These are phyloP conservation scores for Haliclystus octoradiatus DNA, from an alignment of 30 jellyfish, hydroid and myxozoan genomes.

Conservation along the genomic window DNA sequence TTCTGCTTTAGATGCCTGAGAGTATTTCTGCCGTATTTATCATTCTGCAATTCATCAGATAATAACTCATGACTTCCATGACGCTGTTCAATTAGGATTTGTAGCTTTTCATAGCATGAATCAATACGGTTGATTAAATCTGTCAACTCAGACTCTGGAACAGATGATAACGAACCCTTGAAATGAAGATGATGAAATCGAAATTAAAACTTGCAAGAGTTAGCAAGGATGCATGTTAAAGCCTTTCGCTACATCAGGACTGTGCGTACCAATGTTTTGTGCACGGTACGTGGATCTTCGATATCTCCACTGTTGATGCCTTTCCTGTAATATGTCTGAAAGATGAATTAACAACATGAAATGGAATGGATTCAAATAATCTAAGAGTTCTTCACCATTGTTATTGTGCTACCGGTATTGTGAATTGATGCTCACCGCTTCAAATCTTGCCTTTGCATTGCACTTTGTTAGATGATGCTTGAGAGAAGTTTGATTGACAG, in stretches of 20 bases:
- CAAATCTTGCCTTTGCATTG: slow-evolving; percentile 47
- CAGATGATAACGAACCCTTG: too few species aligned
- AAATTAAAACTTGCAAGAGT: too few species aligned
- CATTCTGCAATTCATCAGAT: slow-evolving; percentile 31
- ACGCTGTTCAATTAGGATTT: slow-evolving; percentile 7
- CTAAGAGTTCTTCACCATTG: too few species aligned
- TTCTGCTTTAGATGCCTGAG: slow-evolving; percentile 66
- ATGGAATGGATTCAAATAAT: too few species aligned
- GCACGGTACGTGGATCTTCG: background rate
- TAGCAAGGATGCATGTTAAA: slow-evolving; percentile 36
- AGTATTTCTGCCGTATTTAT: slow-evolving; percentile 45
- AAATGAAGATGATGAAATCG: too few species aligned
- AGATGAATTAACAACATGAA: background rate
- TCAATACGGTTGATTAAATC: slow-evolving; percentile 35
- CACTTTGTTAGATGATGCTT: slow-evolving; percentile 63
- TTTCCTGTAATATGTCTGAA: background rate
- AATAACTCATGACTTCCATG: slow-evolving; percentile 31
- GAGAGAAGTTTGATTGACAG: slow-evolving; percentile 55
- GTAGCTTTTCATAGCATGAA: slow-evolving; percentile 8
- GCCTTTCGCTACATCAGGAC: background rate
- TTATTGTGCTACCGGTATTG: too few species aligned
- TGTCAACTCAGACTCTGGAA: slow-evolving; percentile 29
- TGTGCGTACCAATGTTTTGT: slow-evolving; percentile 1
- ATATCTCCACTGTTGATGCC: background rate
- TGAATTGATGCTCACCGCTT: too few species aligned